Conservation (phyloP, 2,888 invertebrate genomes). For the Aporophyla nigra region DNA sequence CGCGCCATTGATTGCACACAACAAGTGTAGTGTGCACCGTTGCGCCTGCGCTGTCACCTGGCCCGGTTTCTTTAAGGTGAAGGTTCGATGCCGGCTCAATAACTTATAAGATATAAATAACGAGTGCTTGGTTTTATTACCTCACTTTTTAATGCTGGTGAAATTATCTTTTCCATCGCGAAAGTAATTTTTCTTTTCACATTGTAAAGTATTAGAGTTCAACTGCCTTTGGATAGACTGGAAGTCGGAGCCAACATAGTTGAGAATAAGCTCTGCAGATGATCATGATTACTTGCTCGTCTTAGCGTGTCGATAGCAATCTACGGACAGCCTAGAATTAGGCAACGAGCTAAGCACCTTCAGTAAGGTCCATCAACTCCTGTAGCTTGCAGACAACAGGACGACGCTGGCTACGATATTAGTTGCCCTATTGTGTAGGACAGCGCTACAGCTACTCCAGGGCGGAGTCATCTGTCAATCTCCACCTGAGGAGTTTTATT, state of each 20-base stretch:
- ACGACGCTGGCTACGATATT: too few species aligned
- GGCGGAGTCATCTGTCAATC: too few species aligned
- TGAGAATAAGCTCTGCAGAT: neutral
- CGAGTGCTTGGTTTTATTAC: slow-evolving; percentile 50
- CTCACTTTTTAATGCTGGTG: slow-evolving; percentile 35
- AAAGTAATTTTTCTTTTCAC: neutral
- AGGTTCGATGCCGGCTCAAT: slow-evolving; percentile 71
- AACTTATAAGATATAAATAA: slow-evolving; percentile 70
- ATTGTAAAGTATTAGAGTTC: neutral
- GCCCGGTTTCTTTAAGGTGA: slow-evolving; percentile 81
- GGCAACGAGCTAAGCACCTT: too few species aligned
- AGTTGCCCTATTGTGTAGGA: too few species aligned
- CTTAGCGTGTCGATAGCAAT: too few species aligned
- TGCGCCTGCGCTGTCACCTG: slow-evolving; percentile 68
- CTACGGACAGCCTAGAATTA: too few species aligned
- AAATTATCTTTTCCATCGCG: slow-evolving; percentile 4
- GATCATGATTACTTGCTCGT: neutral
- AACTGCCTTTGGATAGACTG: neutral
- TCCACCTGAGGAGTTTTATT: too few species aligned
- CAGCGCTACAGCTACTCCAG: too few species aligned
- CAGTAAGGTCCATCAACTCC: too few species aligned
- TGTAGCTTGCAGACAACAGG: too few species aligned
- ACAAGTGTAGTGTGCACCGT: slow-evolving; percentile 61
- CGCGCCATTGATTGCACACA: slow-evolving; percentile 66
- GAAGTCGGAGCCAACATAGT: neutral